These are phyloP conservation scores for Phylloscopus trochilus DNA, from an alignment of 2,113 vertebrate genomes.

Conservation along the genomic window DNA sequence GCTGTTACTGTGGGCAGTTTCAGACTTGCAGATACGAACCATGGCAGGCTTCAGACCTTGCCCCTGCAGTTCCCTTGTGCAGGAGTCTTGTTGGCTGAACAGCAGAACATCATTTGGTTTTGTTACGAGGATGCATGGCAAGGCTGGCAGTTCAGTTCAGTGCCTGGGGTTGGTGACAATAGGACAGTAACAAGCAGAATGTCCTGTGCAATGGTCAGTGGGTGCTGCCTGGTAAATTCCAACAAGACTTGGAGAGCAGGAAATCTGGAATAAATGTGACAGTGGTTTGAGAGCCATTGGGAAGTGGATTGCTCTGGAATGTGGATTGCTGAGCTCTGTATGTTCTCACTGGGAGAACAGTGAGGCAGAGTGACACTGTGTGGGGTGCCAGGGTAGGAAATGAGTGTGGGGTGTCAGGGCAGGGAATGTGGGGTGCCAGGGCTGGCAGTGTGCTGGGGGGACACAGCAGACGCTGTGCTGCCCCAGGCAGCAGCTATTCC, in stretches of 20 bases:
- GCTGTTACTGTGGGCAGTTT: background rate
- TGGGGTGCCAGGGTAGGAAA: background rate
- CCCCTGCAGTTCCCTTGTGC: background rate
- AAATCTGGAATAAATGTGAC: background rate
- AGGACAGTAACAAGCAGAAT: background rate
- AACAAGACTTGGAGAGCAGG: background rate
- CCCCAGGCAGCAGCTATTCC: constrained; percentile 14
- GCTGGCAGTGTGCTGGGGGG: background rate
- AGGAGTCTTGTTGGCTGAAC: background rate
- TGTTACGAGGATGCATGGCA: background rate
- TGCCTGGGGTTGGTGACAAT: background rate
- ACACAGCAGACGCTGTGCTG: background rate
- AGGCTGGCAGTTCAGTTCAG: background rate
- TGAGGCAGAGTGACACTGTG: background rate
- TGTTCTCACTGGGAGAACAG: background rate
- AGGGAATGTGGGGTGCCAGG: background rate
- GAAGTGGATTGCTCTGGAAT: background rate
- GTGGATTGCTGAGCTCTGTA: background rate
- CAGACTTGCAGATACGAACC: background rate
- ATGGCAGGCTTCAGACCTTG: background rate
- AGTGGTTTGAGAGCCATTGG: background rate
- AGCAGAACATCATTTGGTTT: background rate
- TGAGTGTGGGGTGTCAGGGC: no score
- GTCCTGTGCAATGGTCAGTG: background rate
- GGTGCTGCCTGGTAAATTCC: background rate